phyloP scores from a whole-genome alignment of 2,888 invertebrate species.

The Drosophila tripunctata region DNA sequence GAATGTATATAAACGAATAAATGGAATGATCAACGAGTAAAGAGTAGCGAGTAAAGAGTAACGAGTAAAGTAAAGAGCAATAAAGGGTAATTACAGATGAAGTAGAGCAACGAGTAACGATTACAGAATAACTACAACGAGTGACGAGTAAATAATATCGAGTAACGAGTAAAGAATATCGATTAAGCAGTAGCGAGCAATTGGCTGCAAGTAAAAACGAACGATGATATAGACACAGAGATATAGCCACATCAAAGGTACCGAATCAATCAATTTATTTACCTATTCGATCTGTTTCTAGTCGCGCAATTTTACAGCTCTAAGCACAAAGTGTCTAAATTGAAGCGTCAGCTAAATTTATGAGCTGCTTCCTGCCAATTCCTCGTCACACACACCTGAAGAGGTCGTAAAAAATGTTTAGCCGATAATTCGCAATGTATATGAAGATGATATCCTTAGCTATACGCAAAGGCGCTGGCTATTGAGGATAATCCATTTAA shows the following conservation, averaged over 20 bases:
- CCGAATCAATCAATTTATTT: neutral
- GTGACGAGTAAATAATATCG: too few relatives aligned
- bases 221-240: too few relatives aligned
- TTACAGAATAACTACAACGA: too few relatives aligned
- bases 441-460: constrained; percentile 49
- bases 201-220: too few relatives aligned
- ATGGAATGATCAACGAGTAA: too few relatives aligned
- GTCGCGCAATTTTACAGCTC: neutral
- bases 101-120: too few relatives aligned
- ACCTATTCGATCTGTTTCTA: neutral
- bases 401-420: constrained; percentile 61
- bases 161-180: too few relatives aligned
- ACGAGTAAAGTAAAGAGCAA: neutral
- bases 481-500: constrained; percentile 42
- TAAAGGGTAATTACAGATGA: too few relatives aligned
- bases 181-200: too few relatives aligned
- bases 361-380: neutral
- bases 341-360: neutral
- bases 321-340: neutral
- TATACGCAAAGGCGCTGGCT: constrained; percentile 13
- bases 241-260: too few relatives aligned
- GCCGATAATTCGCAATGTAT: constrained; percentile 71
- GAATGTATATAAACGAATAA: too few relatives aligned
- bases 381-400: neutral
- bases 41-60: neutral